Evolutionary conservation across 2,113 vertebrate genomes (phyloP).

Genomic region (Glareola pratincola): DNA sequence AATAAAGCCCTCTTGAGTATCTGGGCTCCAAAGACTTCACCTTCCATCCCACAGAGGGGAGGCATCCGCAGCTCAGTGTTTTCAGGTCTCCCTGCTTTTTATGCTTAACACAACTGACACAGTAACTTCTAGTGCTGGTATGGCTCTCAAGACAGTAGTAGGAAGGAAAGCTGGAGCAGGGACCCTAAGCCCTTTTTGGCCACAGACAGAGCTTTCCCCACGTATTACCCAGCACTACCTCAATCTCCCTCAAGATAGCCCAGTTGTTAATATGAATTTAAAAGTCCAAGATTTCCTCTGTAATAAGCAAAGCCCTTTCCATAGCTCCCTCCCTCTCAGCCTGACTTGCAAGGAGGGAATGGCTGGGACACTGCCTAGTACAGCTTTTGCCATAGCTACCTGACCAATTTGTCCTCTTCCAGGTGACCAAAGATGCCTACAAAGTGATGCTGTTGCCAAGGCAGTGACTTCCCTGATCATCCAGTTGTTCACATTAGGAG

Average conservation of each 20-base stretch:
- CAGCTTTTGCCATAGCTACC: background rate
- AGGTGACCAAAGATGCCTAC: background rate
- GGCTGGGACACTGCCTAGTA: fast-evolving
- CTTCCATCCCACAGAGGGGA: background rate
- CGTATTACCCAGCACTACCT: fast-evolving
- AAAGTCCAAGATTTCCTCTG: background rate
- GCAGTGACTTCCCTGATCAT: background rate
- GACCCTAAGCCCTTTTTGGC: background rate
- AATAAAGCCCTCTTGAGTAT: background rate
- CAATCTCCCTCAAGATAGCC: background rate
- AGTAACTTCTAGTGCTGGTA: background rate
- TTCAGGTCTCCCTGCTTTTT: background rate
- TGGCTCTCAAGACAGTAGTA: background rate
- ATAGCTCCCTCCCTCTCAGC: background rate
- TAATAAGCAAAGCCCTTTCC: background rate
- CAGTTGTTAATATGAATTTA: background rate
- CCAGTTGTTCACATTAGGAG: too few relatives aligned
- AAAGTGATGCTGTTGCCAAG: background rate
- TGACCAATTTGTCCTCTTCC: background rate
- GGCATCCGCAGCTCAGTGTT: background rate
- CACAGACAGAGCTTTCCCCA: background rate
- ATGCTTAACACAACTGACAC: background rate
- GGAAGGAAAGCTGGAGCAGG: background rate
- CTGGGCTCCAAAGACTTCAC: background rate
- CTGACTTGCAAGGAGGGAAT: background rate